Conservation (phyloP, 2,888 invertebrate species). For the Linyphia triangularis region DNA sequence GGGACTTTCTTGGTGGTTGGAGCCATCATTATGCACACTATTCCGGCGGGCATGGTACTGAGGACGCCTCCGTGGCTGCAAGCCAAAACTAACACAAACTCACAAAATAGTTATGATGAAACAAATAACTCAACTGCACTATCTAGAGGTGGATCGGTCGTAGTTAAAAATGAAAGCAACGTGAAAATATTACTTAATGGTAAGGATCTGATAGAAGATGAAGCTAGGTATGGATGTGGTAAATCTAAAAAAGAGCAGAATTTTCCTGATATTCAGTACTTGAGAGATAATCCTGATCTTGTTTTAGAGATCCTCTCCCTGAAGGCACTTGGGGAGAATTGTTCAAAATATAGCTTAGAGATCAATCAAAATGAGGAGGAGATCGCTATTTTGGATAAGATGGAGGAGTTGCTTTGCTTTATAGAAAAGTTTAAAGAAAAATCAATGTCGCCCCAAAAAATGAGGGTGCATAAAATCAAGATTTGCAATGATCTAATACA, state of each 20-base stretch:
- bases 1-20: constrained; percentile 74
- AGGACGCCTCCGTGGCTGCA: constrained; percentile 48
- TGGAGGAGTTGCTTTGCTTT: not conserved
- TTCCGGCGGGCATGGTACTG: constrained; percentile 50
- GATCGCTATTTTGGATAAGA: not conserved
- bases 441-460: not conserved
- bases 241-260: not conserved
- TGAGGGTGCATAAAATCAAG: constrained; percentile 11
- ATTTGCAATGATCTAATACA: not conserved
- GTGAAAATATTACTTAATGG: not conserved
- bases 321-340: not conserved
- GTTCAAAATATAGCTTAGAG: not conserved
- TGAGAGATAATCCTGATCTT: constrained; percentile 15
- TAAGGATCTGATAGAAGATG: not conserved
- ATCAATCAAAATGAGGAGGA: not conserved
- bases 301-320: constrained; percentile 17
- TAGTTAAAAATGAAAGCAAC: not conserved
- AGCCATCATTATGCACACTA: constrained; percentile 70
- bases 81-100: not conserved
- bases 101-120: not conserved
- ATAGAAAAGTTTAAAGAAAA: not conserved
- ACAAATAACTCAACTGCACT: not conserved
- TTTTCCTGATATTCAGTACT: constrained; percentile 21
- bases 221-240: not conserved
- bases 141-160: not conserved